Evolutionary conservation across 1,140 invertebrate species (phyloP).

Genomic region (Drosophila littoralis): DNA sequence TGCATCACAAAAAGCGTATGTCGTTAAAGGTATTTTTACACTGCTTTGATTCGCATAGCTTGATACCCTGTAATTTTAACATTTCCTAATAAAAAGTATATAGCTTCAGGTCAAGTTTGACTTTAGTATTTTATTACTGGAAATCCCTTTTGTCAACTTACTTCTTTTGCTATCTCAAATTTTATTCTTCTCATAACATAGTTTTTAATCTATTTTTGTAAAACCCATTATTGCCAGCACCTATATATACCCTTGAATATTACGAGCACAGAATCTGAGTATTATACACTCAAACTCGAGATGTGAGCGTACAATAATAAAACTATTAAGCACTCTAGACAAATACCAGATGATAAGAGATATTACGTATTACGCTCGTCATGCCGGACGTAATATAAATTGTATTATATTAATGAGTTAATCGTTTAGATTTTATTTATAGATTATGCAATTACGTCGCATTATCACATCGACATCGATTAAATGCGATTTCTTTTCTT

Average conservation of each 20-base stretch:
- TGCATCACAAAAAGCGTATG: too few relatives aligned
- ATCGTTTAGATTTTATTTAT: constrained; percentile 37
- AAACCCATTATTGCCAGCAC: background rate
- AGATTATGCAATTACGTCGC: constrained; percentile 44
- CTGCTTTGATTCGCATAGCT: too few relatives aligned
- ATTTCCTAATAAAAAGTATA: too few relatives aligned
- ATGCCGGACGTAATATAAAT: too few relatives aligned
- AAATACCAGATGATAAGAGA: constrained; percentile 8
- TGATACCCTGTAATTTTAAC: too few relatives aligned
- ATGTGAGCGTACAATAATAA: constrained; percentile 33
- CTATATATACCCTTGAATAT: constrained; percentile 28
- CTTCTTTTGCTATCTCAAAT: background rate
- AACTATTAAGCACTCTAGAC: constrained; percentile 25
- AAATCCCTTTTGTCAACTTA: too few relatives aligned
- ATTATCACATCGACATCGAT: constrained; percentile 34
- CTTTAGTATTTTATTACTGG: too few relatives aligned
- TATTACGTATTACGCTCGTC: constrained; percentile 6
- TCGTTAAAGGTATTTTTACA: too few relatives aligned
- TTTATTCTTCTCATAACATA: background rate
- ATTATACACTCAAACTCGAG: constrained; percentile 8
- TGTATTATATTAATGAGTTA: background rate
- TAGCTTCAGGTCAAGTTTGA: too few relatives aligned
- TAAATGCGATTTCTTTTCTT: constrained; percentile 1
- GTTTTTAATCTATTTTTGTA: background rate
- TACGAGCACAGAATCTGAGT: background rate